Percentiles rank a stretch among this genome's conserved stretches.
Evolutionary conservation across 2,888 invertebrate species (phyloP).

Genomic region (Nebria brevicollis): DNA sequence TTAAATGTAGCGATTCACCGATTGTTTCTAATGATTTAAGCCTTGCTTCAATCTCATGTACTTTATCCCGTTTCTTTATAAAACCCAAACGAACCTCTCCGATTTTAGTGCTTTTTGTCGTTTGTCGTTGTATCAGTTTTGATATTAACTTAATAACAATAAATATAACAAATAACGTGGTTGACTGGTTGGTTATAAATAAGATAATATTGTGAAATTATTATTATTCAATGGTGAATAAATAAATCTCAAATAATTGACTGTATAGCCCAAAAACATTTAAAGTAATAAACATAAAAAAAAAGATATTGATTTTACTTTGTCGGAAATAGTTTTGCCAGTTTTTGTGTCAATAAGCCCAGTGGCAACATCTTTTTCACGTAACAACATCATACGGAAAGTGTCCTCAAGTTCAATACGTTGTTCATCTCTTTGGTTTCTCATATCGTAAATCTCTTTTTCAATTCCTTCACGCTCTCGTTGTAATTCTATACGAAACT

Average conservation of each 20-base stretch:
- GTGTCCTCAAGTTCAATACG: constrained; percentile 44
- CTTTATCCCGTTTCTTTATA: constrained; percentile 57
- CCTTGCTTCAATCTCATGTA: constrained; percentile 56
- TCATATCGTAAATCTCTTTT: constrained; percentile 22
- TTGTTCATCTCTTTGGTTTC: constrained; percentile 12
- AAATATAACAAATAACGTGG: neutral
- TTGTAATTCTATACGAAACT: neutral
- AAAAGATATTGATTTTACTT: constrained; percentile 49
- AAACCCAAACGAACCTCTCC: constrained; percentile 55
- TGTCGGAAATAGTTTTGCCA: constrained; percentile 58
- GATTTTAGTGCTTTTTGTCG: constrained; percentile 54
- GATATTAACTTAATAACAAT: constrained; percentile 52
- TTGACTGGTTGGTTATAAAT: too few relatives aligned
- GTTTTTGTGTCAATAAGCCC: constrained; percentile 59
- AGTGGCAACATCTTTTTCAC: constrained; percentile 57
- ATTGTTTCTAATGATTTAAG: constrained; percentile 62
- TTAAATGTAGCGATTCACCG: constrained; percentile 65
- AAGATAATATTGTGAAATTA: too few relatives aligned
- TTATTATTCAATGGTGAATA: neutral
- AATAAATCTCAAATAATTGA: too few relatives aligned
- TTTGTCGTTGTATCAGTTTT: constrained; percentile 55
- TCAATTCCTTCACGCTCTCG: constrained; percentile 19
- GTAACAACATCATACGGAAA: constrained; percentile 53
- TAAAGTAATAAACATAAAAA: neutral
- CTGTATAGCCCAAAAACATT: too few relatives aligned